Percentiles rank a stretch among this genome's conserved stretches.
phyloP scores from a whole-genome alignment of 2,113 vertebrate species.

The Etia nguti region DNA sequence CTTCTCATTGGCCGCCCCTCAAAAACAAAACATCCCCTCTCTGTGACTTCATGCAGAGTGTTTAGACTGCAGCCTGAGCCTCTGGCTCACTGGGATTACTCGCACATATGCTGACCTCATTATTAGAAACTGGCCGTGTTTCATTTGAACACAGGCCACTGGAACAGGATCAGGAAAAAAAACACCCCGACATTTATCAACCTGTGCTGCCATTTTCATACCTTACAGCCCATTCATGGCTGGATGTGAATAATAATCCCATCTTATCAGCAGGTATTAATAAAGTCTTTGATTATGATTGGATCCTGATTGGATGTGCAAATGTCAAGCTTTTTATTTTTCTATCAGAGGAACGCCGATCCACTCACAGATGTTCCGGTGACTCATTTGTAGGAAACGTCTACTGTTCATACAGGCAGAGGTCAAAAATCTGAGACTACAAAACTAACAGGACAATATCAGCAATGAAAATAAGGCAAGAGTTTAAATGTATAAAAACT shows the following conservation, averaged over 20 bases:
- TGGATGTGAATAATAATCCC: neutral
- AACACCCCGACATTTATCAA: neutral
- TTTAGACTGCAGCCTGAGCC: neutral
- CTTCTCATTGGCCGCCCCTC: neutral
- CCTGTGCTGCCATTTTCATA: neutral
- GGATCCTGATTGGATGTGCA: neutral
- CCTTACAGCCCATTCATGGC: neutral
- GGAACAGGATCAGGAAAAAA: neutral
- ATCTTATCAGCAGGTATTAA: neutral
- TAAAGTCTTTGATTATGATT: neutral
- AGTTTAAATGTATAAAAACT: rapidly evolving
- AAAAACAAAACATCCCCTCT: neutral
- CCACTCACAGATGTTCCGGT: neutral
- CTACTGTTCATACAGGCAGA: neutral
- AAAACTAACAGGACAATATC: neutral
- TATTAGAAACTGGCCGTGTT: neutral
- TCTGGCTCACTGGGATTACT: neutral
- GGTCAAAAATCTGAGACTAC: neutral
- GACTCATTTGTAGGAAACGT: no score
- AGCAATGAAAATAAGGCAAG: neutral
- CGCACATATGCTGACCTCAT: neutral
- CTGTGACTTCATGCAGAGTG: neutral
- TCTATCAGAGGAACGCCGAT: rapidly evolving
- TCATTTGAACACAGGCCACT: neutral
- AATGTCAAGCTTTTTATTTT: neutral